These are phyloP conservation scores for Epiblema foenella DNA, from an alignment of 2,888 invertebrate species.

Conservation along the genomic window DNA sequence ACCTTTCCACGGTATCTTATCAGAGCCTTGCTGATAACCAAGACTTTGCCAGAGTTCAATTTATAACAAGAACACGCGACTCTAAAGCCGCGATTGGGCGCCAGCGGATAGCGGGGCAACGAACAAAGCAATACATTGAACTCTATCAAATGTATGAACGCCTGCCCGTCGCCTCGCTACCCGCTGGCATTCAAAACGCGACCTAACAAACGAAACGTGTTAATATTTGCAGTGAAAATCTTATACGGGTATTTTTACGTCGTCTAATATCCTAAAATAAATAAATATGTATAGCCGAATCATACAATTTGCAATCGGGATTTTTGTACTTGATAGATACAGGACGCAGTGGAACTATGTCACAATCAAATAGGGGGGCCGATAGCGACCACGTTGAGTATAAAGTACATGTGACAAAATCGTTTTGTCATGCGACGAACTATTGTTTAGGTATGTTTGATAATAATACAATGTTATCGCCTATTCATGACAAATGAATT, in stretches of 20 bases:
- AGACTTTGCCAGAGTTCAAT: conserved; percentile 60
- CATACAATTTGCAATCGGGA: background rate
- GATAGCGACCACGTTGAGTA: background rate
- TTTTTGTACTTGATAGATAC: background rate
- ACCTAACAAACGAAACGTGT: too few relatives aligned
- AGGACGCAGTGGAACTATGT: conserved; percentile 4
- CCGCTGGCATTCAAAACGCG: too few relatives aligned
- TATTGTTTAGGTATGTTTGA: background rate
- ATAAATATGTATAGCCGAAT: too few relatives aligned
- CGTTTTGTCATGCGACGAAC: background rate
- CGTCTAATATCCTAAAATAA: too few relatives aligned
- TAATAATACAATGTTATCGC: background rate
- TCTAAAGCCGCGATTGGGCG: conserved; percentile 41
- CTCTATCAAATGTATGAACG: too few relatives aligned
- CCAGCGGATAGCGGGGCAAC: too few relatives aligned
- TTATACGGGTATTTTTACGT: too few relatives aligned
- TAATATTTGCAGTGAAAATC: too few relatives aligned
- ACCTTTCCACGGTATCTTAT: conserved; percentile 78
- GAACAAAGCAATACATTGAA: too few relatives aligned
- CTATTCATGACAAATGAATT: too few relatives aligned
- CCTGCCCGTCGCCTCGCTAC: too few relatives aligned
- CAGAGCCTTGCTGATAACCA: conserved; percentile 69
- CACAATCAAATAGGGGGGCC: conserved; percentile 1
- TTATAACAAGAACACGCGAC: conserved; percentile 54
- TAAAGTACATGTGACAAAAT: background rate